phyloP scores from a whole-genome alignment of 2,888 invertebrate genomes.

The Dysmachus trigonus region DNA sequence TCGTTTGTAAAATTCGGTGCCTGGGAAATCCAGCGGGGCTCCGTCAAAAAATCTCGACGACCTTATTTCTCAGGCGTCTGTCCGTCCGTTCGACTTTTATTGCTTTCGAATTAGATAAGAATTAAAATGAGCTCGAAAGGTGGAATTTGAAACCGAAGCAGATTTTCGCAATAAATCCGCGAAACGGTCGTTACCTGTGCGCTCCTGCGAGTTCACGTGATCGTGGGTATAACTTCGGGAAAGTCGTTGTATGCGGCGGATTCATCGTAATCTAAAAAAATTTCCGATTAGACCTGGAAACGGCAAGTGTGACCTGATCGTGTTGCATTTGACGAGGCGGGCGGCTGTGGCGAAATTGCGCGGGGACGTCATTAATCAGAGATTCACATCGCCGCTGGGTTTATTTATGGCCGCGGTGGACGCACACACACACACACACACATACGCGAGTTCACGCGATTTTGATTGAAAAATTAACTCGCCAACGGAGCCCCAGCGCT shows the following conservation, averaged over 20 bases:
- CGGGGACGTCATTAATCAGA: slow-evolving; percentile 42
- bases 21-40: background rate
- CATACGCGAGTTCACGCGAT: background rate
- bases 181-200: background rate
- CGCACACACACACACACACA: slow-evolving; percentile 5
- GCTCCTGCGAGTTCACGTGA: background rate
- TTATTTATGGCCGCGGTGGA: slow-evolving; percentile 42
- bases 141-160: background rate
- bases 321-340: background rate
- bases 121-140: background rate
- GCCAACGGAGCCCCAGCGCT: background rate
- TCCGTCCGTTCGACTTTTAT: background rate
- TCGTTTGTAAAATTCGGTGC: background rate
- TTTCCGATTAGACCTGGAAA: background rate
- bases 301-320: background rate
- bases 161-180: background rate
- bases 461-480: slow-evolving; percentile 42
- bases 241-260: background rate
- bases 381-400: slow-evolving; percentile 38
- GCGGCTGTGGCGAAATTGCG: slow-evolving; percentile 25
- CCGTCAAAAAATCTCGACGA: background rate
- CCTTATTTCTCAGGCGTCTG: background rate
- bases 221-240: background rate
- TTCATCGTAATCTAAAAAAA: background rate
- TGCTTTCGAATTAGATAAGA: slow-evolving; percentile 11